phyloP scores from a whole-genome alignment of 2,113 vertebrate genomes.

The Murina feae region DNA sequence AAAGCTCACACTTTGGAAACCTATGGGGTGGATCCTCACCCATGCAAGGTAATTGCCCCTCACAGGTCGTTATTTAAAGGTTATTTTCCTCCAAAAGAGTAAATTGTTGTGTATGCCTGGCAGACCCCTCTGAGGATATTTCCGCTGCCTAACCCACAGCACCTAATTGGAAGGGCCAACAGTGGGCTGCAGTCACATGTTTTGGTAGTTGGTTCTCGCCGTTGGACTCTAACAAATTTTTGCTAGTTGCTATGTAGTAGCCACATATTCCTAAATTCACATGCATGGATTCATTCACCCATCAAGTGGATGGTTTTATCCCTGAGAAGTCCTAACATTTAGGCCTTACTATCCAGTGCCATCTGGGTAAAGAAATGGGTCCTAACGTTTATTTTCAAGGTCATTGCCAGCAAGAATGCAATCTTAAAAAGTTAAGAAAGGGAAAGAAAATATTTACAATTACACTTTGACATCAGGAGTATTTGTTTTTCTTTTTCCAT shows the following conservation, averaged over 20 bases:
- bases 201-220: neutral
- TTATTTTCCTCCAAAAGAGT: neutral
- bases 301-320: neutral
- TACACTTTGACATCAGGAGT: neutral
- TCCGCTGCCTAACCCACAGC: neutral
- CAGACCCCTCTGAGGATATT: neutral
- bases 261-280: neutral
- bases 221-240: neutral
- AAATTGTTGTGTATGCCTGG: neutral
- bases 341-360: too few species aligned
- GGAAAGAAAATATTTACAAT: neutral
- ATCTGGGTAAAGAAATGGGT: neutral
- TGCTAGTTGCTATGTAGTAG: neutral
- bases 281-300: neutral
- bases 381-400: neutral
- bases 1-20: slow-evolving; percentile 95
- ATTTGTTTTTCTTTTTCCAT: neutral
- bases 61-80: neutral
- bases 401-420: neutral
- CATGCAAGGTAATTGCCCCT: slow-evolving; percentile 92
- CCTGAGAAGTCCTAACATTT: neutral
- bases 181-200: neutral
- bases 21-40: slow-evolving; percentile 97
- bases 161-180: neutral
- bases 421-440: neutral